These are phyloP conservation scores for Pilophorus perplexus DNA, from an alignment of 2,888 invertebrate species.

Conservation along the genomic window DNA sequence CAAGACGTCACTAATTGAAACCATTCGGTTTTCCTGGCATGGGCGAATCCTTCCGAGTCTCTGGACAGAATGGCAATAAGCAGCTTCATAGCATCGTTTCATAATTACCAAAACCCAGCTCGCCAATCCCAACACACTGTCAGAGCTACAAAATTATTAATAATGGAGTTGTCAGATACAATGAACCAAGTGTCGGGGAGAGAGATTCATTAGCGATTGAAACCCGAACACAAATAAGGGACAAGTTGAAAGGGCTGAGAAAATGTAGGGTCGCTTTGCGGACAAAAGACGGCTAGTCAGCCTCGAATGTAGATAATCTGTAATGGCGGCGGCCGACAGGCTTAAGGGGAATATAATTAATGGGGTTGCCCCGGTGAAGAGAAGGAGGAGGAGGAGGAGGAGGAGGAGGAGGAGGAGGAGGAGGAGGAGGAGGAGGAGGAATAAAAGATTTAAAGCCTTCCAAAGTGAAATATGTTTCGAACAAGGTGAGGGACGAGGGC, in stretches of 20 bases:
- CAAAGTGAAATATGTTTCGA: constrained; percentile 10
- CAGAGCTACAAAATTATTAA: not conserved
- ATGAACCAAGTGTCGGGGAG: not conserved
- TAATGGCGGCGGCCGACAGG: not conserved
- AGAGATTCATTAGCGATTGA: constrained; percentile 17
- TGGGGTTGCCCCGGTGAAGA: not conserved
- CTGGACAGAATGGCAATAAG: no score
- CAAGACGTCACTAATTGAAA: no score
- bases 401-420: no score
- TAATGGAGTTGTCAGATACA: constrained; percentile 10
- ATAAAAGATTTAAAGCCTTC: constrained; percentile 20
- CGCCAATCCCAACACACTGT: not conserved
- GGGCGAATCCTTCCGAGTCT: no score
- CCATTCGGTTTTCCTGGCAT: no score
- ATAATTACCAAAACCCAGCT: not conserved
- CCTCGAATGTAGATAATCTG: constrained; percentile 17
- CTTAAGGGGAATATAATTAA: constrained; percentile 10
- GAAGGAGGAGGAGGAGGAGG: no score
- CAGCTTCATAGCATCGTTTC: not conserved
- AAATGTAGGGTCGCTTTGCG: not conserved
- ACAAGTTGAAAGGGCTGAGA: constrained; percentile 5
- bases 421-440: not conserved
- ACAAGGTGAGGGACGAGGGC: not conserved
- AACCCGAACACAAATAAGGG: constrained; percentile 5
- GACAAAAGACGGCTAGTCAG: not conserved